These are phyloP conservation scores for Rhinichthys osculus DNA, from an alignment of 2,797 vertebrate species.

Conservation along the genomic window DNA sequence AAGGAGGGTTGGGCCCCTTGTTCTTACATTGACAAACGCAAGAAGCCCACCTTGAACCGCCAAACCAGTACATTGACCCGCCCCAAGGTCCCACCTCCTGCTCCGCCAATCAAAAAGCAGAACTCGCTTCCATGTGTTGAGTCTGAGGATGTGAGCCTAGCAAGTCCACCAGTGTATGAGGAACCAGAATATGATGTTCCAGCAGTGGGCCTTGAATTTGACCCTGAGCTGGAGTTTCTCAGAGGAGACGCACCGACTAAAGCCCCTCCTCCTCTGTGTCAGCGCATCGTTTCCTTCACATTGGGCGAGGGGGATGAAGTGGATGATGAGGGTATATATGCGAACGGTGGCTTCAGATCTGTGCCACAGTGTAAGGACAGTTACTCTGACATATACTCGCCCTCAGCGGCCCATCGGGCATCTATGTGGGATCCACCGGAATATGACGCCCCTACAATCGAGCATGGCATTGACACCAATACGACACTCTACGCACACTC, in stretches of 20 bases:
- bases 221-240: constrained; percentile 83
- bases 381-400: constrained; percentile 54
- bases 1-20: constrained; percentile 98
- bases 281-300: constrained; percentile 82
- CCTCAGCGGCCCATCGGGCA: constrained; percentile 82
- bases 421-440: constrained; percentile 52
- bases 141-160: constrained; percentile 59
- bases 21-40: constrained; percentile 97
- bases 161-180: constrained; percentile 86
- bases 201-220: constrained; percentile 76
- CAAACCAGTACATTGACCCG: constrained; percentile 94
- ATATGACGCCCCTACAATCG: constrained; percentile 61
- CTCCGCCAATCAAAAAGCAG: constrained; percentile 91
- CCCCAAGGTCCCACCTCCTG: constrained; percentile 96
- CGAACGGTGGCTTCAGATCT: constrained; percentile 87
- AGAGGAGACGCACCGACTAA: constrained; percentile 70
- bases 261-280: constrained; percentile 78
- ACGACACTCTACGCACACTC: not conserved
- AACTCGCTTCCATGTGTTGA: constrained; percentile 71
- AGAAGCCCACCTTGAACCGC: constrained; percentile 93
- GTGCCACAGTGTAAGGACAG: constrained; percentile 78
- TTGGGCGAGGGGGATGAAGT: constrained; percentile 79
- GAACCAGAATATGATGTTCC: constrained; percentile 95
- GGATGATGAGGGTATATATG: constrained; percentile 91
- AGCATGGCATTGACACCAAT: constrained; percentile 68